Evolutionary conservation across 1,140 invertebrate genomes (phyloP), one percentile per base, ranked within the genome.

Genomic region (Caenorhabditis inopinata): DNA sequence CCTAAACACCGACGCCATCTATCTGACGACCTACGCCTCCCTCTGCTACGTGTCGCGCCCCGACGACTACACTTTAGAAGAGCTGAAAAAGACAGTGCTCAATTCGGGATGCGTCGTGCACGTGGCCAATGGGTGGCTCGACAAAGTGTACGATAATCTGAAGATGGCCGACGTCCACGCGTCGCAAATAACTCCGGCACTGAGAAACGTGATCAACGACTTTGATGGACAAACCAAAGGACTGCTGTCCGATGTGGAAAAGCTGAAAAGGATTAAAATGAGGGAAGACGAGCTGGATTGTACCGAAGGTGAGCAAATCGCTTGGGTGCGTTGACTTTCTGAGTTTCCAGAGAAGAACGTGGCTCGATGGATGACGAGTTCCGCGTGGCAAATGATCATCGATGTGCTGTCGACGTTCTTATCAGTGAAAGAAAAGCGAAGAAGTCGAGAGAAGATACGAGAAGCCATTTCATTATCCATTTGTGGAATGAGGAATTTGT

Each of bases 1-100:
- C 21, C 75, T 81, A 6, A 81, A 81, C 23, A 81, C 80, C 4
- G 80, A 81, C 42, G 80, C 80, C 0, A 58, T 81, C 9, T 81
- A 81, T 45, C 23, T 81, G n/a, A 81, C 80, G n/a, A 53, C 75
- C 11, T 49, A 77, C 29, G 74, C 80, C 35, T 18, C 48, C 21
- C 74, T 81, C 2, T 49, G n/a, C 6, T 75, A 46, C 27, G 14
- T 75, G 3, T 75, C 25, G 32, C 62, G 9, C 2, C 46, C 45
- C 7, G 27, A 79, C 5, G 21, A 23, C 14, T 74, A 38, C 29
- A 51, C 29, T 62, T 42, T 68, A 38, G 79, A 48, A n/a, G 29
- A 75, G 25, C 47, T 81, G 12, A 76, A 76, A 58, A 48, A 75
- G 38, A 58, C 73, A 16, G 79, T 81, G 12, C 21, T 81, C 5